Evolutionary conservation across 2,888 invertebrate species (phyloP).

Genomic region (Harpalus rufipes): DNA sequence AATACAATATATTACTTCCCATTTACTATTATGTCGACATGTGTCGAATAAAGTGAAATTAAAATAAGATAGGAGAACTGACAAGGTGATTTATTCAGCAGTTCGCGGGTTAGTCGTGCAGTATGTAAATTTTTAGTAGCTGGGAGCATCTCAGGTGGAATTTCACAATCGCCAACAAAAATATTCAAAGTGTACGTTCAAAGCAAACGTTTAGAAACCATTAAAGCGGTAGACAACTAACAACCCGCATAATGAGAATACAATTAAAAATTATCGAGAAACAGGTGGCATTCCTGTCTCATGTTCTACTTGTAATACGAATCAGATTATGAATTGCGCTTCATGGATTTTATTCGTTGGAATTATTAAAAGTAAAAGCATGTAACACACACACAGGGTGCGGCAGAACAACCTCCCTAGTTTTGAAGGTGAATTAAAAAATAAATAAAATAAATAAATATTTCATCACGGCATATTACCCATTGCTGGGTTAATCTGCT

Average conservation of each 20-base stretch:
- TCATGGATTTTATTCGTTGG: neutral
- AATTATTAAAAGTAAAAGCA: too few species aligned
- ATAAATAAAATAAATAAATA: too few species aligned
- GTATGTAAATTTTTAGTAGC: constrained; percentile 1
- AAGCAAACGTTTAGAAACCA: neutral
- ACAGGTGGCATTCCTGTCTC: neutral
- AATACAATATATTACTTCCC: neutral
- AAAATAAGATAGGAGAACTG: neutral
- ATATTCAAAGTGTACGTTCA: neutral
- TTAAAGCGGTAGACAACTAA: neutral
- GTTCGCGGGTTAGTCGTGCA: neutral
- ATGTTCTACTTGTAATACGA: neutral
- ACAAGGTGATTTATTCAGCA: neutral
- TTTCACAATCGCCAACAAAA: neutral
- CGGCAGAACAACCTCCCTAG: too few species aligned
- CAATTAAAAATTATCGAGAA: neutral
- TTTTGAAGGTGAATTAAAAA: too few species aligned
- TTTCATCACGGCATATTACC: too few species aligned
- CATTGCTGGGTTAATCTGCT: too few species aligned
- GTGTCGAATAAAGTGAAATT: neutral
- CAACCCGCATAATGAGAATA: neutral
- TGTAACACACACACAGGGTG: too few species aligned
- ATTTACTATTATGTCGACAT: neutral
- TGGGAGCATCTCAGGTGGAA: neutral
- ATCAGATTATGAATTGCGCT: neutral